A percentile compares a stretch with the other conserved stretches of the same genome.
phyloP scores from a whole-genome alignment of 2,888 invertebrate genomes.

The Eupithecia centaureata region DNA sequence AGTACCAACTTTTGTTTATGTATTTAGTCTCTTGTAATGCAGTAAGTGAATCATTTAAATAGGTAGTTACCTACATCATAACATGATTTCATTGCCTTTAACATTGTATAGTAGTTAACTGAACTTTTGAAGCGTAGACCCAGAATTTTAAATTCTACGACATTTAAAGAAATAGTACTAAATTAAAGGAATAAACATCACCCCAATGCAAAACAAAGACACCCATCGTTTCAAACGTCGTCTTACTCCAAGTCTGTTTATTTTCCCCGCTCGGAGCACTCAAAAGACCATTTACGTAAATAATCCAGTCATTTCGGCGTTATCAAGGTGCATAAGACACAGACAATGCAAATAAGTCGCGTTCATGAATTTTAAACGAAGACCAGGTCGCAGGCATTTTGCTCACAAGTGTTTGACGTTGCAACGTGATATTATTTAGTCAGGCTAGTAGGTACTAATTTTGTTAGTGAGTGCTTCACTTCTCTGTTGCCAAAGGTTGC shows the following conservation, averaged over 20 bases:
- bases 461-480: too few relatives aligned
- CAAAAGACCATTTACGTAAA: slow-evolving; percentile 13
- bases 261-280: background rate
- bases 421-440: background rate
- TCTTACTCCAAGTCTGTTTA: background rate
- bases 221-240: background rate
- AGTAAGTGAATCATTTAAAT: too few relatives aligned
- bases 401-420: slow-evolving; percentile 12
- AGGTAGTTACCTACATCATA: too few relatives aligned
- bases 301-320: slow-evolving; percentile 17
- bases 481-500: background rate
- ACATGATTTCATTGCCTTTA: too few relatives aligned
- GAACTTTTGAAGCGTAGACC: background rate
- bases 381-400: slow-evolving; percentile 15
- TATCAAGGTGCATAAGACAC: slow-evolving; percentile 29
- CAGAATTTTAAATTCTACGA: background rate
- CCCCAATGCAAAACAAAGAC: background rate
- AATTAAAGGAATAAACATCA: background rate
- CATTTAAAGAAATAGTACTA: background rate
- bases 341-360: slow-evolving; percentile 33
- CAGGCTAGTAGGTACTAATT: background rate
- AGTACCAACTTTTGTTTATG: background rate
- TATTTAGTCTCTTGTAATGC: background rate
- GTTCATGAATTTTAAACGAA: slow-evolving; percentile 34
- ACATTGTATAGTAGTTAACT: background rate